Base-by-base conservation (phyloP, 2,888 invertebrate genomes). In the Alsophila aescularia region DNA sequence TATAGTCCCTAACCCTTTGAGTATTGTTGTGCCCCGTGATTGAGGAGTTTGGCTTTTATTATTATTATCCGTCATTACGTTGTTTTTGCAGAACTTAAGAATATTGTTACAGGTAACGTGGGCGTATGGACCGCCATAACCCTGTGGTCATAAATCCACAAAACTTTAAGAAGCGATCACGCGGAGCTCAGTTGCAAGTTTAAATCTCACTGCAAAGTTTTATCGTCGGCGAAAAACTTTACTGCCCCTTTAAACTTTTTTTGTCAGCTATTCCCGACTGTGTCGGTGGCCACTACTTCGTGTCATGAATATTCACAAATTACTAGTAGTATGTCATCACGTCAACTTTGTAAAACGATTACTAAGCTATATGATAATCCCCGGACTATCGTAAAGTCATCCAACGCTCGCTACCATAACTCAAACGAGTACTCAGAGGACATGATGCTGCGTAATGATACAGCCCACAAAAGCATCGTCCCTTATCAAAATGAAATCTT, bases 401-500 rank as follows among this genome's bases (percentile, higher is more conserved):
- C 67, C 66, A 72, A 65, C 64, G 63, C 62, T 66, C 64, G 63
- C 62, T 52, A 55, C 63, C 66, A 76, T 83, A 79, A 80, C 73
- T 80, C 75, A 77, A 66, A 61, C 58, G 51, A 64, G 68, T 73
- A 70, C 72, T 69, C 59, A 52, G 13, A 68, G 62, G 68, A 74
- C 73, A 70, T 74, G 76, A 76, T 79, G 69, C 60, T 60, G 65
- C 66, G 76, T 84, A 84, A 85, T 86, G 78, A 85, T 79, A 83
- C 69, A 77, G 78, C 70, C 72, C 61, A 81, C 80, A 84, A 83
- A 83, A 77, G 24, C 24, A 75, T 68, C 69, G 66, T 72, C 67
- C 16, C 81, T 90, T 90, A 90, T 90, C 87, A 80, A 77, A 86
- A 86, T 86, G 74, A 83, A 87, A 90, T 89, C 89, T 90, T 86